Evolutionary conservation across 2,797 vertebrate genomes (phyloP).

Genomic region (Novumbra hubbsi): DNA sequence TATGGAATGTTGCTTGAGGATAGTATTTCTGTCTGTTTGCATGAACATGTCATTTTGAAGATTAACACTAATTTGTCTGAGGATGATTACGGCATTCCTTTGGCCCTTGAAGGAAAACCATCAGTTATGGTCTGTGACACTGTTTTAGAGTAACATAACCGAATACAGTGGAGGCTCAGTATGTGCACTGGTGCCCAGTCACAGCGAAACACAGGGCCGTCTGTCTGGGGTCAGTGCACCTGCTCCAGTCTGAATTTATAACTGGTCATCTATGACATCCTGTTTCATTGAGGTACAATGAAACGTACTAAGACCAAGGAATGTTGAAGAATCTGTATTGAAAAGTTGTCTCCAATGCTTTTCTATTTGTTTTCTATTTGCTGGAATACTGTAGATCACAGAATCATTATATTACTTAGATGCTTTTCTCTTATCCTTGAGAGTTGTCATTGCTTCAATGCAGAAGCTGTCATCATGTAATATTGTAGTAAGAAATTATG

Average conservation of each 20-base stretch:
- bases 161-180: constrained; percentile 61
- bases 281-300: too few species aligned
- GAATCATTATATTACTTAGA: too few species aligned
- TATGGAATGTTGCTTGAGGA: not conserved
- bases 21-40: constrained; percentile 1
- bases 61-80: constrained; percentile 42
- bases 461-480: not conserved
- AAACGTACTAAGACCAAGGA: too few species aligned
- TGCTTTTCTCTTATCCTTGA: too few species aligned
- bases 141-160: constrained; percentile 40
- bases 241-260: constrained; percentile 36
- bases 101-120: constrained; percentile 40
- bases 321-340: too few species aligned
- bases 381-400: too few species aligned
- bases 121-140: not conserved
- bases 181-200: constrained; percentile 63
- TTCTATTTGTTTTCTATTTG: too few species aligned
- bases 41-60: constrained; percentile 11
- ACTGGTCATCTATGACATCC: too few species aligned
- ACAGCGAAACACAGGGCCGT: constrained; percentile 66
- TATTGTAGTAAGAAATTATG: constrained; percentile 15
- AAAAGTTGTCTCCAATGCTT: too few species aligned
- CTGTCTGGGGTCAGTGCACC: constrained; percentile 63
- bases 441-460: not conserved
- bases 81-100: constrained; percentile 49